A percentile compares a stretch with the other conserved stretches of the same genome.
These are phyloP conservation scores for Astropecten irregularis DNA, from an alignment of 53 echinoderm and acorn worm genomes.

Conservation along the genomic window DNA sequence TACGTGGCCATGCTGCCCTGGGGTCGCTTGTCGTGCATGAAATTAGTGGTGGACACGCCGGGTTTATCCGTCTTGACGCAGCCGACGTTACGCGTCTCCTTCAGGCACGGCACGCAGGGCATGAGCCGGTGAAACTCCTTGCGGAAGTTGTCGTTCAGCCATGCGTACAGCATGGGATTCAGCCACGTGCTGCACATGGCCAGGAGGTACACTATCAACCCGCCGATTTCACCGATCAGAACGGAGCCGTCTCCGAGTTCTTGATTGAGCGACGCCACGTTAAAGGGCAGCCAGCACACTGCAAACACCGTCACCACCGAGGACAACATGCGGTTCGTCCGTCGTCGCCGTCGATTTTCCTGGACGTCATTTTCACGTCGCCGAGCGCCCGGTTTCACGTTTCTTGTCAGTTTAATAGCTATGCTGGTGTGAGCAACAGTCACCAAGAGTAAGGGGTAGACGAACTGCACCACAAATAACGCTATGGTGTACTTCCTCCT, in stretches of 20 bases:
- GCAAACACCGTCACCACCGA: constrained; percentile 84
- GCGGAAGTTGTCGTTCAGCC: constrained; percentile 94
- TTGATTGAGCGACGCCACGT: constrained; percentile 56
- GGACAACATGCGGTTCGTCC: constrained; percentile 89
- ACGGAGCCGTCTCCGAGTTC: constrained; percentile 26
- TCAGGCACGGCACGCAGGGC: constrained; percentile 76
- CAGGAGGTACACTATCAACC: constrained; percentile 57
- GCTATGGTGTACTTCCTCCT: constrained; percentile 57
- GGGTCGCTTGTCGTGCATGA: constrained; percentile 56
- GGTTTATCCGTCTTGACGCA: constrained; percentile 62
- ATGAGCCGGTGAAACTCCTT: constrained; percentile 87
- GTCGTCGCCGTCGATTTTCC: constrained; percentile 76
- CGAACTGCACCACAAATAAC: constrained; percentile 56
- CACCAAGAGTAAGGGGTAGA: constrained; percentile 72
- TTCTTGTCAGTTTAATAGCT: constrained; percentile 77
- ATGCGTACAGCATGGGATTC: constrained; percentile 87
- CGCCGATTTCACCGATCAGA: background rate
- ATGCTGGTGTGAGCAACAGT: constrained; percentile 84
- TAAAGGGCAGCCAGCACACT: constrained; percentile 83
- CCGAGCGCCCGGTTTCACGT: constrained; percentile 79
- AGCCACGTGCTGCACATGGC: constrained; percentile 73
- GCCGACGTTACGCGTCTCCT: constrained; percentile 65
- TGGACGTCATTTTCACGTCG: constrained; percentile 73
- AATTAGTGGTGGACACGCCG: constrained; percentile 70
- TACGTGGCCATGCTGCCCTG: constrained; percentile 76